Evolutionary conservation across 2,113 vertebrate species (phyloP).

Genomic region (Lophotis ruficrista): DNA sequence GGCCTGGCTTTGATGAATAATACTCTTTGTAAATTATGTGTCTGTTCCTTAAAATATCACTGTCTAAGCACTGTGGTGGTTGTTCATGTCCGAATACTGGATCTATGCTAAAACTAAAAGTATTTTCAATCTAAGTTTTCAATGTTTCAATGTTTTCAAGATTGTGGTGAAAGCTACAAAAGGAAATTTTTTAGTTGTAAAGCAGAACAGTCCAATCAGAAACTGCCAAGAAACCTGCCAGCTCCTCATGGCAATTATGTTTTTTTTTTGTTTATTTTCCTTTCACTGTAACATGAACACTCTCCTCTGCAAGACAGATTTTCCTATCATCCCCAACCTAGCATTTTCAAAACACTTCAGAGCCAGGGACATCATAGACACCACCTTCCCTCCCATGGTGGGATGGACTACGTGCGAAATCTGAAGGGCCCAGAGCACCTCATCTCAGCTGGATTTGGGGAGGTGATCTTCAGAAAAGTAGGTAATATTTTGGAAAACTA

Average conservation of each 20-base stretch:
- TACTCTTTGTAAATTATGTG: background rate
- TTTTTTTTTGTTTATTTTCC: background rate
- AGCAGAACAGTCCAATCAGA: background rate
- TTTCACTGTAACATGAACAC: background rate
- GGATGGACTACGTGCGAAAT: accelerated
- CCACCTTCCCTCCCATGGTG: background rate
- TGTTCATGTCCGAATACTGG: background rate
- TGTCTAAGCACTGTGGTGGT: background rate
- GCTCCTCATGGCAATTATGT: background rate
- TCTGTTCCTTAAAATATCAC: background rate
- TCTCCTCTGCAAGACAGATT: background rate
- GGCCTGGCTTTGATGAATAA: background rate
- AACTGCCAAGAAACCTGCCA: background rate
- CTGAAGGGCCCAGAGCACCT: background rate
- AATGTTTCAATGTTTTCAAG: background rate
- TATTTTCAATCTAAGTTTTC: background rate
- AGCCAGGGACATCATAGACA: background rate
- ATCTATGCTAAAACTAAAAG: background rate
- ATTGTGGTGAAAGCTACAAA: background rate
- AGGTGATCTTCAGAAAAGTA: background rate
- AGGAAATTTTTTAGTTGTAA: background rate
- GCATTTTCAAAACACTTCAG: background rate
- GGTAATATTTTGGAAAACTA: background rate
- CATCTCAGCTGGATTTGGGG: background rate
- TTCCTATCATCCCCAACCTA: background rate